These are phyloP conservation scores for Syrista parreyssii DNA, from an alignment of 2,888 invertebrate genomes.

Conservation along the genomic window DNA sequence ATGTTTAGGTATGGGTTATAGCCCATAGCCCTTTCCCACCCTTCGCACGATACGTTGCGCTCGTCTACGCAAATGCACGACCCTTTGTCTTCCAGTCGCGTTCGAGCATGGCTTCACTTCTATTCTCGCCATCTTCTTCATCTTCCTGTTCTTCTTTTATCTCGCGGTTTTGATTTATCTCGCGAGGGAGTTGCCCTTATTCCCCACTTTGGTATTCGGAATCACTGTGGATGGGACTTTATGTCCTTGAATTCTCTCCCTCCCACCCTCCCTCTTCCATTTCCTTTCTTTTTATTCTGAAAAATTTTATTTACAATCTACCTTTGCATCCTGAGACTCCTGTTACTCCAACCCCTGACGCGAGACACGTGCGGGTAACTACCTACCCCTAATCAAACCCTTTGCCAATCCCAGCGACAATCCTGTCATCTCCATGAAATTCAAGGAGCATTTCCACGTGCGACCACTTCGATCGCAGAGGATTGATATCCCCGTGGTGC, in stretches of 20 bases:
- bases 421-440: background rate
- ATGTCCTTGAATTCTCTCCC: conserved; percentile 1
- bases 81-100: conserved; percentile 5
- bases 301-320: background rate
- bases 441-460: background rate
- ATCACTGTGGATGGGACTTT: conserved; percentile 16
- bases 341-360: background rate
- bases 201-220: conserved; percentile 22
- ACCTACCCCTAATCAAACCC: background rate
- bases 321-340: background rate
- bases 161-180: conserved; percentile 26
- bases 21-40: background rate
- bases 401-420: background rate
- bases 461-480: background rate
- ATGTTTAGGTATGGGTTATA: background rate
- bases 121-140: conserved; percentile 8
- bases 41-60: background rate
- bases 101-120: background rate
- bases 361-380: background rate
- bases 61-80: background rate
- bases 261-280: background rate
- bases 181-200: conserved; percentile 10
- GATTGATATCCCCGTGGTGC: background rate
- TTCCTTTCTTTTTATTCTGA: no score
- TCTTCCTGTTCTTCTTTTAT: conserved; percentile 33